phyloP scores from a whole-genome alignment of 2,888 invertebrate species.

The Phyto melanocephala region DNA sequence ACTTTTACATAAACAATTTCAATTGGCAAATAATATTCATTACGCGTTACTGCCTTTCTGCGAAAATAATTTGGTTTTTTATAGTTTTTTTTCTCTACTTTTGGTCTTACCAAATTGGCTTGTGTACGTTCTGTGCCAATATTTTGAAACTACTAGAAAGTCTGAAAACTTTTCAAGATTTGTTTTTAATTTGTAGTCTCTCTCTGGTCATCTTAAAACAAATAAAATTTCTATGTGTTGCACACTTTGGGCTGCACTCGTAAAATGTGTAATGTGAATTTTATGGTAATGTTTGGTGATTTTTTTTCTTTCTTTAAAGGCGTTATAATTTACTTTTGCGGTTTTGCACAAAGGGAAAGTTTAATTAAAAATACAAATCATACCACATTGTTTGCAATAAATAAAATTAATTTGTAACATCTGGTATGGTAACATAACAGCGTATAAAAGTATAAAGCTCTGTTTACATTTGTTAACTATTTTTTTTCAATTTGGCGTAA shows the following conservation, averaged over 20 bases:
- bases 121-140: constrained; percentile 9
- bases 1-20: constrained; percentile 16
- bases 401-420: not conserved
- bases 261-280: not conserved
- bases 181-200: not conserved
- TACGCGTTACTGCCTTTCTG: constrained; percentile 41
- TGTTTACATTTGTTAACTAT: no score
- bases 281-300: not conserved
- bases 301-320: constrained; percentile 20
- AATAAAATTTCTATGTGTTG: not conserved
- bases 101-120: not conserved
- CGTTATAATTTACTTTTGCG: not conserved
- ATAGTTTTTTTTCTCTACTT: constrained; percentile 4
- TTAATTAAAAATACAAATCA: constrained; percentile 1
- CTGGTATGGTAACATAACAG: no score
- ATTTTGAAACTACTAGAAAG: constrained; percentile 8
- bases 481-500: no score
- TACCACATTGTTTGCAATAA: not conserved
- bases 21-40: constrained; percentile 38
- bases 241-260: not conserved
- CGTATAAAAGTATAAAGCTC: no score
- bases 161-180: constrained; percentile 6
- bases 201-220: not conserved
- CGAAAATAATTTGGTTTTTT: constrained; percentile 3
- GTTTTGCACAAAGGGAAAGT: constrained; percentile 8